These are phyloP conservation scores for Opisthograptis luteolata DNA, from an alignment of 2,888 invertebrate species.

Conservation along the genomic window DNA sequence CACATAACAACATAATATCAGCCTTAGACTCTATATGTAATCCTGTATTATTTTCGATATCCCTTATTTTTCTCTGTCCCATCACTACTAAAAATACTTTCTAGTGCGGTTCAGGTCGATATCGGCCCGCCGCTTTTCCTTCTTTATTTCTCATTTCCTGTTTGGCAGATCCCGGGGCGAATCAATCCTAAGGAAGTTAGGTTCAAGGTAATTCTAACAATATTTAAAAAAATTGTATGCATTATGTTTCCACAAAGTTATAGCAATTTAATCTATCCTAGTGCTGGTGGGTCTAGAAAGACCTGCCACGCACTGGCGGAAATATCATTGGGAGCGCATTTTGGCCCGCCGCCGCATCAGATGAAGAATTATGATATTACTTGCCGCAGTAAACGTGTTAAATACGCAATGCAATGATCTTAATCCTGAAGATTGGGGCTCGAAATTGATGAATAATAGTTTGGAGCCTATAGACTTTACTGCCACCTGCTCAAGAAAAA, in stretches of 20 bases:
- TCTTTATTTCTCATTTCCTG: slow-evolving; percentile 36
- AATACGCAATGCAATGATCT: no score
- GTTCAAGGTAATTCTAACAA: slow-evolving; percentile 23
- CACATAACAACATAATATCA: no score
- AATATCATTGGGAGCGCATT: slow-evolving; percentile 26
- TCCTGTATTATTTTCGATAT: slow-evolving; percentile 27
- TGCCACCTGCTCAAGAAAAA: slow-evolving; percentile 7
- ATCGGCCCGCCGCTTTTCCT: slow-evolving; percentile 28
- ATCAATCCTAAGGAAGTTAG: slow-evolving; percentile 27
- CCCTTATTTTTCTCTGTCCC: slow-evolving; percentile 36
- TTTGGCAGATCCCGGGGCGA: slow-evolving; percentile 32
- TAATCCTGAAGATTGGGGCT: slow-evolving; percentile 8
- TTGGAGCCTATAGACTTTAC: slow-evolving; percentile 6
- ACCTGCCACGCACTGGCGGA: slow-evolving; percentile 26
- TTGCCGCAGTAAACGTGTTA: slow-evolving; percentile 17
- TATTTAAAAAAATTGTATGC: slow-evolving; percentile 24
- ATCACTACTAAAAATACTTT: slow-evolving; percentile 41
- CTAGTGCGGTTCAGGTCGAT: slow-evolving; percentile 39
- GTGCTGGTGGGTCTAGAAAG: slow-evolving; percentile 24
- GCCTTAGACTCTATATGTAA: no score
- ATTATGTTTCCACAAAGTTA: slow-evolving; percentile 5
- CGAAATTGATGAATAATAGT: slow-evolving; percentile 4
- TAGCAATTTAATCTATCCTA: slow-evolving; percentile 19
- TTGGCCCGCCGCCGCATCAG: slow-evolving; percentile 29
- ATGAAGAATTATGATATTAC: slow-evolving; percentile 19